Evolutionary conservation across 2,888 invertebrate species (phyloP), one percentile per base, ranked within the genome.

Genomic region (Rhogogaster chlorosoma): DNA sequence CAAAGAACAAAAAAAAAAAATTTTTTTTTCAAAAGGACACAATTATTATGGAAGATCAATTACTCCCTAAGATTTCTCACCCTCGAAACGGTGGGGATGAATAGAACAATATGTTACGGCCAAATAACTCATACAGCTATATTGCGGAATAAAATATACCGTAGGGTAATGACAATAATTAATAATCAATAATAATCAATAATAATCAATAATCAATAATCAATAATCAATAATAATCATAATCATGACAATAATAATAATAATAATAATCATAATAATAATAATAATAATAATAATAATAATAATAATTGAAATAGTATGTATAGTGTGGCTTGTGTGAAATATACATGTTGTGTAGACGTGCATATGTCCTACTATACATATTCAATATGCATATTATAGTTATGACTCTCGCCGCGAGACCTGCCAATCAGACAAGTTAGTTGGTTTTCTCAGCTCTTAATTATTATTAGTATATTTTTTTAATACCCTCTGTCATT

Each of bases 231-330:
- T 49, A 9, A 49, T 49, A 49, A 49, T 18, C 2, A 49, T 18
- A n/a, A n/a, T n/a, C n/a, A n/a, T 10, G 12, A 49, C 9, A 18
- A 49, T 18, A 18, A 49, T 53, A n/a, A 53, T 53, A n/a, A 53
- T 53, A n/a, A 53, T 53, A 61, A 45, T 75, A 26, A 22, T 83
- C 75, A 82, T 67, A 86, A 70, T 85, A 64, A 85, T 85, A 84
- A 84, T 84, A 84, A 77, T 85, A 83, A 57, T 80, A 86, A 84
- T 75, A 83, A 82, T 73, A 85, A 64, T 75, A 80, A 83, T 84
- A 64, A 85, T 84, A 73, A 85, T 64, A 82, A 82, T 86, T 36
- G 32, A 77, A 82, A 22, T 84, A 80, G 77, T 42, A 80, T 83
- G 45, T 80, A 64, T 77, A 86, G 22, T 10, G 61, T 61, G 61